Base-by-base conservation (phyloP, 2,888 invertebrate genomes). In the Archaeoteleia sp. region DNA sequence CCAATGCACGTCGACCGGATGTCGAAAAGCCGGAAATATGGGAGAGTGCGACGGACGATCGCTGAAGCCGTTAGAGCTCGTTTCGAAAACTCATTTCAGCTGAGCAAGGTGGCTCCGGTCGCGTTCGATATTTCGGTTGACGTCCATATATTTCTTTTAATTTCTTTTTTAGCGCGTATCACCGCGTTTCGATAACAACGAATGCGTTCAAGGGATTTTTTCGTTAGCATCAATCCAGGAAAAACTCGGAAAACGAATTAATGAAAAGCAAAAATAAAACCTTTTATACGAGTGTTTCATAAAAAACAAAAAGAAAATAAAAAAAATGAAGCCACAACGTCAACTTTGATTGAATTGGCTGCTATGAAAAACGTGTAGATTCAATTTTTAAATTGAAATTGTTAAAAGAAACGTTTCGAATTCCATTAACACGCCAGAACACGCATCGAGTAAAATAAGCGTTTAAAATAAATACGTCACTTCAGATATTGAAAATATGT, bases 1-100 rank as follows among this genome's bases (percentile, higher is more conserved):
- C 54, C 54, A 68, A 54, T 49, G 58, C 58, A 58, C 58, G 58
- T 53, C 49, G 43, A 14, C 49, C 60, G 66, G 66, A 66, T 27
- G 60, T 58, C 40, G 58, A 14, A 40, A 43, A 43, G 39, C 48
- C 48, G 68, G 49, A 54, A 63, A 68, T 63, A 60, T 60, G 60
- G 60, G 12, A 53, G 49, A 43, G 17, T 35, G 57, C 27, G 40
- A 34, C 42, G 10, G 40, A 12, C 32, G 37, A 49, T 37, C 42
- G 29, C n/a, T 27, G 9, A 5, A 7, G 30, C 12, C n/a, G 29
- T 30, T 12, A 7, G 2, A 15, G 14, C 37, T 30, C 12, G 42
- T 49, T 40, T 29, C 62, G 39, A 62, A 67, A 67, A 57, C 61
- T 67, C 57, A 61, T 61, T 61, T 54, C 49, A 42, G n/a, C 13